Evolutionary conservation across 2,888 invertebrate species (phyloP), one percentile per base, ranked within the genome.

Genomic region (Pyralis farinalis): DNA sequence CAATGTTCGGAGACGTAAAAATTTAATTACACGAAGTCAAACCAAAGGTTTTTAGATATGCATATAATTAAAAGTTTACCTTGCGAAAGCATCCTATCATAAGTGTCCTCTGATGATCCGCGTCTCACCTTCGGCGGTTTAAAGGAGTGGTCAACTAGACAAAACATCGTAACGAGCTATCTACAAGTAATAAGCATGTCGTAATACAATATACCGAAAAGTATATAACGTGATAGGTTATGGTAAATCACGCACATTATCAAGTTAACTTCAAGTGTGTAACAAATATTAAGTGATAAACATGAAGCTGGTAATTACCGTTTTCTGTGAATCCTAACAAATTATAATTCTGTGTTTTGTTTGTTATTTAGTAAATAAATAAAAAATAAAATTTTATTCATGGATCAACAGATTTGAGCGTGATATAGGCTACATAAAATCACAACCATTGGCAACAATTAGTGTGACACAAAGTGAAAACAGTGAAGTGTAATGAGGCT

Each of bases 161-260:
- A 79, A 80, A 78, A 75, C 76, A 70, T 66, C 66, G 68, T 79
- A 73, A 71, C 69, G 60, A 72, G 71, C 49, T 64, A 60, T 55
- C 56, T 63, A 62, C 71, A 63, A 68, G 70, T 70, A 71, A 70
- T 70, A 69, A 61, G 43, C 53, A 47, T 83, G 79, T 75, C 67
- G 83, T 60, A 83, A 83, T 69, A 61, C 58, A 63, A 75, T 77
- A 75, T 68, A 64, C 62, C 57, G 58, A 66, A 75, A 69, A 71
- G 71, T 83, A 82, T 83, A 83, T 70, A 82, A 77, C 67, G 70
- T 65, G 67, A 55, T 72, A 60, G 63, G 58, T 61, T 63, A 51
- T 63, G 63, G 63, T 58, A 55, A 62, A 58, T 56, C 67, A 68
- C 63, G 59, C 78, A 78, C 59, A 78, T 61, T 69, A 38, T 63